These are phyloP conservation scores for Ashinkailepas kermadecensis DNA, from an alignment of 2,888 invertebrate species.

Conservation along the genomic window DNA sequence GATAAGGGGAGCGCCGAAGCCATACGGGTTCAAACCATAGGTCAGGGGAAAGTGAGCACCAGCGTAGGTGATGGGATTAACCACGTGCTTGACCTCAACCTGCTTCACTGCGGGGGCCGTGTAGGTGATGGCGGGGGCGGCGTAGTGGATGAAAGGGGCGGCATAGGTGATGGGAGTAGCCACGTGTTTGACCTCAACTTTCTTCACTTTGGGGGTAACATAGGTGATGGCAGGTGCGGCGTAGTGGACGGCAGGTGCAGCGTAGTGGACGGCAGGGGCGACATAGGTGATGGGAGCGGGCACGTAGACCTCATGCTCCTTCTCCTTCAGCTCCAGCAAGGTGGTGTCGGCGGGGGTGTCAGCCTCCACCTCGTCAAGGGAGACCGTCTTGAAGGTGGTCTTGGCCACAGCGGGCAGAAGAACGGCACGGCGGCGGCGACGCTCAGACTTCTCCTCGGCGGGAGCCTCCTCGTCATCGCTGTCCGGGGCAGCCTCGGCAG, in stretches of 20 bases:
- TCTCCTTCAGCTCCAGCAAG: constrained; percentile 27
- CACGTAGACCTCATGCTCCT: constrained; percentile 27
- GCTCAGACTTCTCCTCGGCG: constrained; percentile 24
- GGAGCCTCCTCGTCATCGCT: constrained; percentile 23
- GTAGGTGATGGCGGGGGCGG: not conserved
- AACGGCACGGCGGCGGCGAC: constrained; percentile 23
- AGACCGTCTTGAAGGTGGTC: constrained; percentile 43
- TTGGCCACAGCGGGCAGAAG: constrained; percentile 37
- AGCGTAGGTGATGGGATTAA: not conserved
- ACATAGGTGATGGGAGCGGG: constrained; percentile 23
- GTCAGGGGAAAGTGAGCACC: not conserved
- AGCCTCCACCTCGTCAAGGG: constrained; percentile 27
- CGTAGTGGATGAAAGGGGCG: not conserved
- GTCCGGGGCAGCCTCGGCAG: constrained; percentile 30
- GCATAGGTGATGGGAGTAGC: not conserved
- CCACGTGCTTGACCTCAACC: not conserved
- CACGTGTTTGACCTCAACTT: not conserved
- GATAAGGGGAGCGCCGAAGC: not conserved
- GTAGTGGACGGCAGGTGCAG: not conserved
- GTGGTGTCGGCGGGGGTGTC: constrained; percentile 30
- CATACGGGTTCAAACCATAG: not conserved
- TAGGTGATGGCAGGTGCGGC: not conserved
- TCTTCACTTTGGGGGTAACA: not conserved
- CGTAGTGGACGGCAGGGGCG: not conserved
- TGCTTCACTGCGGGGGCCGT: not conserved